A percentile compares a stretch with the other conserved stretches of the same genome.
These are phyloP conservation scores for Actinemys pallida DNA, from an alignment of 2,113 vertebrate species.

Conservation along the genomic window DNA sequence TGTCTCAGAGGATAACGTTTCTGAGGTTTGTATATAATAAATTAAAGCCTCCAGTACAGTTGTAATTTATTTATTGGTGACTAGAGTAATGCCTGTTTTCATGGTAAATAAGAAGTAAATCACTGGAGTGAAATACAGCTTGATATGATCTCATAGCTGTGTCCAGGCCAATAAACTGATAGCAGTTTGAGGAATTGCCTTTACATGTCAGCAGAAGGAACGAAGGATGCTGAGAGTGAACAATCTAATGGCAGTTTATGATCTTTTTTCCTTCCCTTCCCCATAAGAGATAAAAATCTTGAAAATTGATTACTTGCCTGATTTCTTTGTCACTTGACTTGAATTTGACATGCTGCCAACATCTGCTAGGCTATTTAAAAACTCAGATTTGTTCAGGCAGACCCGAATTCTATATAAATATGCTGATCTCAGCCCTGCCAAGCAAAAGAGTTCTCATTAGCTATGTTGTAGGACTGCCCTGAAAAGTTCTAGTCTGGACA, in stretches of 20 bases:
- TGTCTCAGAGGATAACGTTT: not conserved
- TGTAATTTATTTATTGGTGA: constrained; percentile 1
- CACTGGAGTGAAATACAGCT: not conserved
- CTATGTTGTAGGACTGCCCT: not conserved
- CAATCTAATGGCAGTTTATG: constrained; percentile 8
- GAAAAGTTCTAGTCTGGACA: not conserved
- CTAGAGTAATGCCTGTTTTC: not conserved
- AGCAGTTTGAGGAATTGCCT: not conserved
- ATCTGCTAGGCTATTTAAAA: not conserved
- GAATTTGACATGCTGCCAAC: not conserved
- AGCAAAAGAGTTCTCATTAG: not conserved
- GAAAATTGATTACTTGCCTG: not conserved
- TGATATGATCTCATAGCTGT: not conserved
- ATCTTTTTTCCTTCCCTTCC: not conserved
- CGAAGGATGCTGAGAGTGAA: constrained; percentile 12
- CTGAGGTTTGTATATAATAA: not conserved
- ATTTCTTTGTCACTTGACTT: not conserved
- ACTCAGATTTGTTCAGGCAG: not conserved
- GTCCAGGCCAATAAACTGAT: not conserved
- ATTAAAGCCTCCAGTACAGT: constrained; percentile 4
- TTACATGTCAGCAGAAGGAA: not conserved
- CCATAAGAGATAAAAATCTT: not conserved
- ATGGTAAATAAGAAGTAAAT: constrained; percentile 6
- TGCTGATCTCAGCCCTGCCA: not conserved
- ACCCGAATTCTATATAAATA: not conserved